Base-by-base conservation (phyloP, 2,888 invertebrate genomes). In the Pterostichus niger region DNA sequence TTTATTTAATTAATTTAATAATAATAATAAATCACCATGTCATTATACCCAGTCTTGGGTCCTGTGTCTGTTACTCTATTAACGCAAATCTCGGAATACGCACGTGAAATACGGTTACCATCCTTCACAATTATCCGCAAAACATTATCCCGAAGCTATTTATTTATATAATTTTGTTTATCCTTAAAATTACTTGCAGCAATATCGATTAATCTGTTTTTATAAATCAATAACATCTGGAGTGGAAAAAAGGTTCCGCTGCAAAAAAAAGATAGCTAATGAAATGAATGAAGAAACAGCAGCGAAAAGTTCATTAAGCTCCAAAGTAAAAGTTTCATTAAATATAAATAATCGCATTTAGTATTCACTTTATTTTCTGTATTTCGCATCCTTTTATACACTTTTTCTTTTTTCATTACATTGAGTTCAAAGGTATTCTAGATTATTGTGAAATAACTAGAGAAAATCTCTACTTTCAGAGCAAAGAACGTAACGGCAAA, bases 321-420 rank as follows among this genome's bases (percentile, higher is more conserved):
- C n/a, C 33, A 64, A 11, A 59, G 59, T 24, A 59, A 13, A 59
- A 64, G 64, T 64, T 64, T 35, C 64, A 64, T 64, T 35, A 64
- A 64, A 64, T 64, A 64, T 33, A 64, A 33, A 64, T 64, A 64
- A 13, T 64, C 33, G 31, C 64, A 64, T 64, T 64, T 33, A 64
- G 33, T 33, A 64, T 64, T 64, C 35, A 6, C 64, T 64, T 0
- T 64, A 64, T 49, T n/a, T 49, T 0, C 49, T 6, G 49, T 11
- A 49, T 49, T 10, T 10, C 6, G 49, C 10, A 49, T 64, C 64
- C 35, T 64, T 64, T 64, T 40, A 40, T 9, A 40, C 0, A 7
- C 40, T 9, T 40, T 6, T 40, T 40, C 40, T 40, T 49, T n/a
- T 49, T 64, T 13, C 13, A 35, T 3, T 64, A 33, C 35, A 33